Evolutionary conservation across 2,113 vertebrate species (phyloP), one percentile per base, ranked within the genome.

Genomic region (Himantopus leucocephalus): DNA sequence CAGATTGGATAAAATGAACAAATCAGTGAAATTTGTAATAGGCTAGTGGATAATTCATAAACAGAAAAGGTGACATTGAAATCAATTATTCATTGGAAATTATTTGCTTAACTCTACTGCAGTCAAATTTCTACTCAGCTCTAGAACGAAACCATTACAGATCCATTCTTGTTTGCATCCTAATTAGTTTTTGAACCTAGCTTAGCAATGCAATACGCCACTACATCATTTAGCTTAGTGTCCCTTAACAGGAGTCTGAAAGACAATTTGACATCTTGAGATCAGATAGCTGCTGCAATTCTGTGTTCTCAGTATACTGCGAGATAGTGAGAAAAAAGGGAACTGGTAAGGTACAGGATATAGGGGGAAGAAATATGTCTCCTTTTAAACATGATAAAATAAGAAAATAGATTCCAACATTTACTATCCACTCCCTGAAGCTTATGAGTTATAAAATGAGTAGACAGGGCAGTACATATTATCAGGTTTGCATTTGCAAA

Each of bases 81-180:
- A 96, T 96, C 30, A 96, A 87, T 96, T 95, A 96, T 97, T 96
- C 80, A 95, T 85, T 78, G 58, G 35, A 91, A 95, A 94, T 91
- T 96, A 91, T 91, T 94, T 96, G 48, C 88, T 87, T 78, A 95
- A 68, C 58, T 92, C 53, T 88, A 63, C 48, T 76, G 88, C 86
- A 72, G 86, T 81, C 66, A 94, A 79, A 91, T 81, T 92, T 95
- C 64, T 86, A 26, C 68, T 90, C 60, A 63, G 43, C 70, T 82
- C 37, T n/a, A 80, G 85, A 92, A 78, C 64, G 16, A 92, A 92
- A 81, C 62, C 47, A 86, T 90, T 93, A 88, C 3, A 2, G 39
- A 92, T 94, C 77, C 79, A 86, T 81, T 75, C 53, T 82, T 90
- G 68, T 80, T 95, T 96, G 93, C 87, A 92, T 92, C 29, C 76